Evolutionary conservation across 53 echinoderm and acorn worm species (phyloP).

Genomic region (Patiria pectinifera): DNA sequence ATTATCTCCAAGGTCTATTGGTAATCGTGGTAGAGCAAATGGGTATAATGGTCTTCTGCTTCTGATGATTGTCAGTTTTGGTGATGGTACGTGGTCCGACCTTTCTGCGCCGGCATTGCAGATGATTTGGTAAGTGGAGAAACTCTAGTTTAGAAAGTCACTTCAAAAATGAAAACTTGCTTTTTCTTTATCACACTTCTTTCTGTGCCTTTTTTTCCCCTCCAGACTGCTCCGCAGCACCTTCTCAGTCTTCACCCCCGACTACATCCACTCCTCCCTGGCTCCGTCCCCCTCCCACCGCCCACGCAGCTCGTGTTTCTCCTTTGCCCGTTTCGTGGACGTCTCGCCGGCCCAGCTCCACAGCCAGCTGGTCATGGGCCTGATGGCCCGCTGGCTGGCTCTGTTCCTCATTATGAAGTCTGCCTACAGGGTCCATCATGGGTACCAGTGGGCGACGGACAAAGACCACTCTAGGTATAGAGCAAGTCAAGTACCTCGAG

Average conservation of each 20-base stretch:
- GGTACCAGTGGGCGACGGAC: slow-evolving; percentile 59
- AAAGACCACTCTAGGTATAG: slow-evolving; percentile 19
- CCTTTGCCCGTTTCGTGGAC: slow-evolving; percentile 85
- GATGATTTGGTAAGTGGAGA: no score
- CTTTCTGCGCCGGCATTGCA: no score
- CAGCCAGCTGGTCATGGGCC: slow-evolving; percentile 70
- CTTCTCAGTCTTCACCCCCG: slow-evolving; percentile 81
- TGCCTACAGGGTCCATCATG: slow-evolving; percentile 86
- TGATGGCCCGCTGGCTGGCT: slow-evolving; percentile 78
- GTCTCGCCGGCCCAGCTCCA: slow-evolving; percentile 83
- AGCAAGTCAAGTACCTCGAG: background rate
- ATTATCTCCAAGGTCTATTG: no score
- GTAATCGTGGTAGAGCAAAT: no score
- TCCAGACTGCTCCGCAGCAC: slow-evolving; percentile 76
- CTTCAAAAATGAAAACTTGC: background rate
- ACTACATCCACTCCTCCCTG: slow-evolving; percentile 86
- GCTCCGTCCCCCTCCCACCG: slow-evolving; percentile 13
- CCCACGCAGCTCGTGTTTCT: slow-evolving; percentile 69
- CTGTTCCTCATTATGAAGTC: slow-evolving; percentile 79
- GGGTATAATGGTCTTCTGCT: no score
- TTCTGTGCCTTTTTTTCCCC: background rate
- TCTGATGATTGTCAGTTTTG: no score
- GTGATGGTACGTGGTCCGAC: no score
- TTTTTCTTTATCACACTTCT: background rate
- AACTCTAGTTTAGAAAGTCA: background rate